Conservation (phyloP, 1,140 invertebrate species). For the Pogonomyrmex californicus region DNA sequence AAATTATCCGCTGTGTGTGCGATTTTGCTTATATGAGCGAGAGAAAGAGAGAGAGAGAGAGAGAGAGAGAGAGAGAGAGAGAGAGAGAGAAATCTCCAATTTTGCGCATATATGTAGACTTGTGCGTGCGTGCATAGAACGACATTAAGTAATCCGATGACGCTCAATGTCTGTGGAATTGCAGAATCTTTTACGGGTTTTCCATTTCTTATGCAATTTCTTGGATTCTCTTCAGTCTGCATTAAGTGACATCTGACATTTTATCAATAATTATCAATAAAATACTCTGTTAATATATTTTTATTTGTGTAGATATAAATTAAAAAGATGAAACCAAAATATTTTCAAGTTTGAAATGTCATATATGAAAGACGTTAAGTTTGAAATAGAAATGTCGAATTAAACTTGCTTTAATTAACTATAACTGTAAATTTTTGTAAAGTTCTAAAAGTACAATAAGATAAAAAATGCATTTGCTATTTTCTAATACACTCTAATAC, state of each 20-base stretch:
- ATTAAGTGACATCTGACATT: background rate
- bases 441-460: background rate
- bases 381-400: background rate
- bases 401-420: background rate
- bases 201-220: background rate
- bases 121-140: background rate
- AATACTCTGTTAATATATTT: background rate
- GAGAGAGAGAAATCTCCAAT: background rate
- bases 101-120: background rate
- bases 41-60: background rate
- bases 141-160: slow-evolving; percentile 28
- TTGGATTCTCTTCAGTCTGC: background rate
- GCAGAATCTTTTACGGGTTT: slow-evolving; percentile 2
- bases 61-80: background rate
- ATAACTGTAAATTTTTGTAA: background rate
- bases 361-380: background rate
- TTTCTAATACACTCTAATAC: background rate
- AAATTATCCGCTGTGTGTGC: background rate
- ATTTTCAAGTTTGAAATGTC: background rate
- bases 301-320: background rate
- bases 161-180: background rate
- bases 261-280: background rate
- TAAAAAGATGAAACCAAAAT: background rate
- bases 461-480: background rate
- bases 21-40: background rate